Evolutionary conservation across 2,113 vertebrate genomes (phyloP).

Genomic region (Oreochromis niloticus): DNA sequence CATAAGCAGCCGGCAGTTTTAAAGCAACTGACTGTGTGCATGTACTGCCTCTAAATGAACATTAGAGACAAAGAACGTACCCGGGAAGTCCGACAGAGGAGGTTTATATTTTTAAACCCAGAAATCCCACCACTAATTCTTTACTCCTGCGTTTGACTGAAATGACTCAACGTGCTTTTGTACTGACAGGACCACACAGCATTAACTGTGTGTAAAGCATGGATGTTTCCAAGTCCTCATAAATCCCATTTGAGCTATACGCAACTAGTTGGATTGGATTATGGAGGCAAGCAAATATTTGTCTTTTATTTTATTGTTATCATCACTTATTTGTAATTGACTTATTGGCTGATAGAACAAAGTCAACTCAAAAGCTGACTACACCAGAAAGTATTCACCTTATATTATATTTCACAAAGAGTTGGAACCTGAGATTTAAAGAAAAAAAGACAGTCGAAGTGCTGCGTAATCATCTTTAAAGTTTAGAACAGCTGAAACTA

Average conservation of each 20-base stretch:
- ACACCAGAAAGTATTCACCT: neutral
- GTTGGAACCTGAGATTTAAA: neutral
- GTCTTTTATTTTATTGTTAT: neutral
- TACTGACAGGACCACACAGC: neutral
- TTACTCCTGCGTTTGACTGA: neutral
- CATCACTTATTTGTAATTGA: neutral
- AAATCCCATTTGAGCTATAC: neutral
- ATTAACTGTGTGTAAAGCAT: neutral
- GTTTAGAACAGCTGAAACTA: neutral
- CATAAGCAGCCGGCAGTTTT: neutral
- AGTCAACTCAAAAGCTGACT: neutral
- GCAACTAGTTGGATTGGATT: neutral
- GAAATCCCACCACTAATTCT: neutral
- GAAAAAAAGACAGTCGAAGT: neutral
- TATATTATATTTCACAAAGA: neutral
- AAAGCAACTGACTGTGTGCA: neutral
- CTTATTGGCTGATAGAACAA: neutral
- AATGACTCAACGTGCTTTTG: neutral
- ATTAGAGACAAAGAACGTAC: neutral
- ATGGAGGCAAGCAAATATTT: neutral
- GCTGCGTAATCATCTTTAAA: neutral
- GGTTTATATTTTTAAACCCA: neutral
- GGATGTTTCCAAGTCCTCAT: neutral
- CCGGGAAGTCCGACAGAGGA: neutral
- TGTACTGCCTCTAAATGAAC: conserved; percentile 3